Evolutionary conservation across 2,888 invertebrate genomes (phyloP).

Genomic region (Cataglyphis cursor): DNA sequence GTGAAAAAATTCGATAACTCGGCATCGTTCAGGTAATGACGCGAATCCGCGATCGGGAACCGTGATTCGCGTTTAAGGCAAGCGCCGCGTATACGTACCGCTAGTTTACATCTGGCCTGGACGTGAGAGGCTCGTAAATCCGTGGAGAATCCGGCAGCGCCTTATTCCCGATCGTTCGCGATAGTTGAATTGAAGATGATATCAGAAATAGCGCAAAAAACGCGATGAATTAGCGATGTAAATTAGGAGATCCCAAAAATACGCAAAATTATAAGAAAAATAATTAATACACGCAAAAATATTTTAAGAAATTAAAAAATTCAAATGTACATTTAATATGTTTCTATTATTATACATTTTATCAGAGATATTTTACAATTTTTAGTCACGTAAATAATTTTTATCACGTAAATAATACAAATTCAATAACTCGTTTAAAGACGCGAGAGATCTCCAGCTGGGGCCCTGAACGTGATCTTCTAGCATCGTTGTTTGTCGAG

Average conservation of each 20-base stretch:
- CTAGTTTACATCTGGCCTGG: conserved; percentile 38
- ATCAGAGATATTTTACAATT: neutral
- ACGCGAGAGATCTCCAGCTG: neutral
- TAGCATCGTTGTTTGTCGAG: conserved; percentile 24
- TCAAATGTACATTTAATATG: neutral
- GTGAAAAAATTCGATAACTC: conserved; percentile 43
- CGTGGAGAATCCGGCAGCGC: neutral
- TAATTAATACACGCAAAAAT: neutral
- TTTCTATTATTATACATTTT: neutral
- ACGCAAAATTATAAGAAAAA: neutral
- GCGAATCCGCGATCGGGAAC: conserved; percentile 14
- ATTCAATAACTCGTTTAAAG: conserved; percentile 10
- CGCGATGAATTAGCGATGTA: neutral
- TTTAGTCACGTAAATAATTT: neutral
- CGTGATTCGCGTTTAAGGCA: conserved; percentile 24
- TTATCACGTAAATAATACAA: neutral
- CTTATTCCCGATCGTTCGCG: conserved; percentile 6
- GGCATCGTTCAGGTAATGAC: conserved; percentile 25
- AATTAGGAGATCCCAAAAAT: neutral
- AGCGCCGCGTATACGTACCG: conserved; percentile 26
- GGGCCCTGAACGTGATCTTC: conserved; percentile 40
- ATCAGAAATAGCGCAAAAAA: neutral
- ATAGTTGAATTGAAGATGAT: conserved; percentile 7
- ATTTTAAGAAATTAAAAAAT: neutral
- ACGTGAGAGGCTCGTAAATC: conserved; percentile 39